Base-by-base conservation (phyloP, 2,113 vertebrate species). In the Ondatra zibethicus region DNA sequence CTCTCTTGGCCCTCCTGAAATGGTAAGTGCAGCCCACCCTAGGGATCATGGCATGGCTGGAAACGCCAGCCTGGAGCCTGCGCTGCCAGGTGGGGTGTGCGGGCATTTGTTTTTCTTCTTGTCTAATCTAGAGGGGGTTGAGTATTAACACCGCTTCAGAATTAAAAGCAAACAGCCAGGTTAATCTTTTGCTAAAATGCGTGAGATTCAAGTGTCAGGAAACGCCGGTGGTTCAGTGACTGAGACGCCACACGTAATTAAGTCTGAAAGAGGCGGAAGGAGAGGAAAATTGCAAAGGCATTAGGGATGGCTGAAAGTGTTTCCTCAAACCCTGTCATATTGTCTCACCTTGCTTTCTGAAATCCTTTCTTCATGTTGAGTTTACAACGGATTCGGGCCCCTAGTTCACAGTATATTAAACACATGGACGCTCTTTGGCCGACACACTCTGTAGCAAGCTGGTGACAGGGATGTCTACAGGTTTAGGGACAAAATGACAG, bases 1-100 rank as follows among this genome's bases (percentile, higher is more conserved):
- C 99, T 85, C 98, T 99, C 93, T 39, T 99, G 66, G 97, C 97
- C 88, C 98, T 99, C 92, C 98, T 99, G 16, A 99, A 98, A 91
- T 99, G 99, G 99, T 99, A 98, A 99, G 99, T 99, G 70, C 29
- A 3, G 39, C 75, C 58, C 42, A 42, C 50, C 52, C 14, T 14
- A 12, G 45, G 1, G 76, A 47, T 10, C 0, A 82, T 70, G 92
- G 42, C 75, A 5, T 16, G 8, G 55, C 42, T 6, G 61, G 77
- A 33, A 63, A 89, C 3, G 1, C 72, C 95, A 70, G 58, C 68
- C 55, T 2, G 55, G 84, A 77, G 55, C 88, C n/a, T 13, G 3
- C 50, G 82, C 63, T 93, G 89, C 94, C 70, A 5, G 88, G 89
- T 6, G 42, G 96, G 93, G 78, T 65, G 7, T 33, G 58, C 42